Evolutionary conservation across 2,113 vertebrate species (phyloP), one percentile per base, ranked within the genome.

Genomic region (Synchiropus splendidus): DNA sequence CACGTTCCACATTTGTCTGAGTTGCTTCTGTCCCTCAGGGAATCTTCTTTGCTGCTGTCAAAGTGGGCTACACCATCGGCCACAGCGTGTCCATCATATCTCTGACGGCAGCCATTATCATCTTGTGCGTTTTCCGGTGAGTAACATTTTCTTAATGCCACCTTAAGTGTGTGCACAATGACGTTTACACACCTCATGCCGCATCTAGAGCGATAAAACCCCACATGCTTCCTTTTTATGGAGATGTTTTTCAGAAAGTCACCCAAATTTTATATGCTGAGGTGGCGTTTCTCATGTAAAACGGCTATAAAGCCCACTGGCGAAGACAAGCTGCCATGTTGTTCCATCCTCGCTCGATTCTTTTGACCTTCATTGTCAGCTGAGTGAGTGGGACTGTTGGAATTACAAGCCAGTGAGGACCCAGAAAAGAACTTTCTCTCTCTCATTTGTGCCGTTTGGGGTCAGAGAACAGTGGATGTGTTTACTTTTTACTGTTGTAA

Each of bases 51-150:
- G 49, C 34, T 2, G 78, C 86, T 0, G 80, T 98, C 72, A 92
- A 90, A 88, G 91, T 87, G 0, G 90, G 92, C 31, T 99, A 97
- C 82, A 97, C 93, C 49, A 68, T 98, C 0, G 95, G 95, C 5
- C 85, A 99, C 67, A 87, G 88, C 9, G 61, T 96, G 3, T 99
- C 95, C 0, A 88, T 99, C 5, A 61, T 89, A 2, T 84, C 89
- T 36, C 89, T 99, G 37, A 88, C 88, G 0, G 59, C 81, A 0
- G 92, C 92, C 61, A 92, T 90, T 60, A 74, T 87, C 47, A 90
- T 97, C 39, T 68, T 99, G 31, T 75, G 70, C 50, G 51, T 74
- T 16, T 78, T 78, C 36, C 58, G 67, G 75, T 78, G 64, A 75
- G 70, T n/a, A 54, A 21, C 33, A 43, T 15, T 8, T 13, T 42